A percentile compares a stretch with the other conserved stretches of the same genome.
Evolutionary conservation across 2,797 vertebrate genomes (phyloP).

Genomic region (Sphenopsis melanotis): DNA sequence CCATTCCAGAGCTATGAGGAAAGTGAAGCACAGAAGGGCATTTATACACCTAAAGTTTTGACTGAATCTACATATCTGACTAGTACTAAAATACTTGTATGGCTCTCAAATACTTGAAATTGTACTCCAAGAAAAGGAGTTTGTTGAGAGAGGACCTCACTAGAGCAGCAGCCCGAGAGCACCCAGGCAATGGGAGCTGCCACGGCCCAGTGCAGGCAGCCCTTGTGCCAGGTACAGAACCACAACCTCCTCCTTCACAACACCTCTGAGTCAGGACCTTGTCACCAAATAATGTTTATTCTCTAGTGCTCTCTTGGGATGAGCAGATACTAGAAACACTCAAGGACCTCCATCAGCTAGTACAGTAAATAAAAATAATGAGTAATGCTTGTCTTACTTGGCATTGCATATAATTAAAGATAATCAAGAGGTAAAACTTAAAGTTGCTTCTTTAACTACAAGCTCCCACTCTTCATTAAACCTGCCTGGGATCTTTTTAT

Average conservation of each 20-base stretch:
- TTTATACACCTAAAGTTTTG: not conserved
- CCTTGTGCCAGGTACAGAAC: not conserved
- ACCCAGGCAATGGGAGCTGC: not conserved
- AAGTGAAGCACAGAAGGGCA: not conserved
- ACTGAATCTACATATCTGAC: not conserved
- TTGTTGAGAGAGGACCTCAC: not conserved
- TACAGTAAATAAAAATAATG: not conserved
- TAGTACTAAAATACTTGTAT: not conserved
- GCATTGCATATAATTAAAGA: not conserved
- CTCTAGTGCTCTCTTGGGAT: not conserved
- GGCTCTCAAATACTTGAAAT: not conserved
- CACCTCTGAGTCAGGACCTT: fast-evolving
- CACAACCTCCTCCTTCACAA: not conserved
- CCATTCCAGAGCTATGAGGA: fast-evolving
- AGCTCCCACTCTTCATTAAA: not conserved
- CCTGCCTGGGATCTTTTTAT: not conserved
- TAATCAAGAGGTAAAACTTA: not conserved
- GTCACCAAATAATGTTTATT: not conserved
- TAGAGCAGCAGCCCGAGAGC: not conserved
- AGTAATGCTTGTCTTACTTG: not conserved
- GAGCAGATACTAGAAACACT: not conserved
- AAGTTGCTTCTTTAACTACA: not conserved
- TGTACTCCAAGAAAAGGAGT: not conserved
- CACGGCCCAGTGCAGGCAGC: fast-evolving
- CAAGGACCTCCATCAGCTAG: not conserved